Evolutionary conservation across 1,140 invertebrate genomes (phyloP).

Genomic region (Cheumatopsyche charites): DNA sequence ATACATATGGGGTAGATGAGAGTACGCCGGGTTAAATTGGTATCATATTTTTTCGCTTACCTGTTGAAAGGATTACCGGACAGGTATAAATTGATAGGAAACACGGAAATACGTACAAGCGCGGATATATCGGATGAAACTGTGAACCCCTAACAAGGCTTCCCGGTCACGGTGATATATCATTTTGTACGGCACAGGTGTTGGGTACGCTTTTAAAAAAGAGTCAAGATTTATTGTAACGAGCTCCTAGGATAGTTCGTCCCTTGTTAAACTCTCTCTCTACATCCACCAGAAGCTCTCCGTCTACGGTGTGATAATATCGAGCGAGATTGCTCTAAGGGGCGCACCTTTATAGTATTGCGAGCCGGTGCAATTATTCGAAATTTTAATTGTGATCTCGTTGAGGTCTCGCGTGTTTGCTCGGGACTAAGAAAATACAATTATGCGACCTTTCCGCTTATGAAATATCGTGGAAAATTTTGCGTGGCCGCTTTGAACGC

Average conservation of each 20-base stretch:
- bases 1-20: neutral
- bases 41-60: conserved; percentile 22
- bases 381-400: neutral
- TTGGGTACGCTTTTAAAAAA: conserved; percentile 37
- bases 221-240: conserved; percentile 39
- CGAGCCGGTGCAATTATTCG: no score
- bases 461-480: neutral
- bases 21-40: conserved; percentile 10
- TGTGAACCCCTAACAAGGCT: conserved; percentile 24
- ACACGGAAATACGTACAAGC: conserved; percentile 5
- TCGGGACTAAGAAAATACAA: conserved; percentile 15
- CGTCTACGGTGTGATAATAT: no score
- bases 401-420: neutral
- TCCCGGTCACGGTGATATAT: conserved; percentile 30
- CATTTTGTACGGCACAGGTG: conserved; percentile 38
- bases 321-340: neutral
- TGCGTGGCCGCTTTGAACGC: neutral
- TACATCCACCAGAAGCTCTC: neutral
- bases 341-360: conserved; percentile 4
- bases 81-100: conserved; percentile 15
- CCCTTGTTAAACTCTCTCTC: conserved; percentile 28
- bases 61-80: conserved; percentile 23
- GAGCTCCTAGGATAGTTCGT: conserved; percentile 31
- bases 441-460: neutral
- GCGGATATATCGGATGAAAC: neutral